Percentiles rank a stretch among this genome's conserved stretches.
These are phyloP conservation scores for Xestia rhomboidea DNA, from an alignment of 2,888 invertebrate species.

Conservation along the genomic window DNA sequence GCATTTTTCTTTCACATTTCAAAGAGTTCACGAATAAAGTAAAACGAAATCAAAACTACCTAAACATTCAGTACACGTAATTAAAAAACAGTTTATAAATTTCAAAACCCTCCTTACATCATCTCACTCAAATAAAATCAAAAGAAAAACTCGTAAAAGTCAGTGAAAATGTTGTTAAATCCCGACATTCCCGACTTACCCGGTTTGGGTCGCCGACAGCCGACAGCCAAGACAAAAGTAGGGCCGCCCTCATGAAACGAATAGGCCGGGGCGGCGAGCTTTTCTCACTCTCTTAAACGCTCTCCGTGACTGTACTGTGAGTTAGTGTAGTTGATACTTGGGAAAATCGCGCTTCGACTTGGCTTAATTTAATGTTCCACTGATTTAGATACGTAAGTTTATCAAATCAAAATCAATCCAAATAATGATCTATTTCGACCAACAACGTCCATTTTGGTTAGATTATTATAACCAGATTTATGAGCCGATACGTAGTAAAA, in stretches of 20 bases:
- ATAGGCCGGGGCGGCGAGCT: conserved; percentile 88
- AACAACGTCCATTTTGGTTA: too few species aligned
- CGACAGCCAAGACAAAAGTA: conserved; percentile 82
- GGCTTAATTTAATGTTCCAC: not conserved
- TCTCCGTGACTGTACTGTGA: conserved; percentile 77
- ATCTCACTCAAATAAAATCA: conserved; percentile 17
- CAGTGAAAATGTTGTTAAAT: conserved; percentile 63
- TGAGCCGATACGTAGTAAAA: not conserved
- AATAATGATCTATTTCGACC: too few species aligned
- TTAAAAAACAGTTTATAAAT: not conserved
- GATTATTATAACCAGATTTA: not conserved
- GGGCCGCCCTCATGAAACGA: conserved; percentile 87
- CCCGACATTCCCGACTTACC: conserved; percentile 73
- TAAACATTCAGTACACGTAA: not conserved
- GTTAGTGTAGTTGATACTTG: conserved; percentile 73
- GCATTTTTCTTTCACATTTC: not conserved
- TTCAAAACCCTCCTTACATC: conserved; percentile 12
- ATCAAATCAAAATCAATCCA: too few species aligned
- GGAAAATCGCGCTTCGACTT: not conserved
- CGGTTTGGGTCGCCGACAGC: conserved; percentile 63
- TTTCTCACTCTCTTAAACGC: conserved; percentile 90
- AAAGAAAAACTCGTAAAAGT: conserved; percentile 48
- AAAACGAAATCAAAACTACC: not conserved
- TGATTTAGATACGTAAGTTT: not conserved
- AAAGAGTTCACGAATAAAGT: not conserved